Base-by-base conservation (phyloP, 2,113 vertebrate species). In the Eurypyga helias region DNA sequence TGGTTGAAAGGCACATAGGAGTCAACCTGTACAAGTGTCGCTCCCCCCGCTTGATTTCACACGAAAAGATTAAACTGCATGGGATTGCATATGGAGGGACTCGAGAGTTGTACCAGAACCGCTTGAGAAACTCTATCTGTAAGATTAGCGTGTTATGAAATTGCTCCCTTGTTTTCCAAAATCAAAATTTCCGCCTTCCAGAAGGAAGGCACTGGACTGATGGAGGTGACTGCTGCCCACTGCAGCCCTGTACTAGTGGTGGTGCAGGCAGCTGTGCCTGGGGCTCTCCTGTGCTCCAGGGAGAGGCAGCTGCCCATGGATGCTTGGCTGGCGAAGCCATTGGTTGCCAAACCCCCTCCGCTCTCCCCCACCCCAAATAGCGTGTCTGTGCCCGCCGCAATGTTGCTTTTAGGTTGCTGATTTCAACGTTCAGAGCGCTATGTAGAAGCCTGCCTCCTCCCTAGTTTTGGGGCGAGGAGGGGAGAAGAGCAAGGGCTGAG, bases 271-370 rank as follows among this genome's bases (percentile, higher is more conserved):
- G 26, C 25, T 1, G 4, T 18, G 21, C 25, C 20, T 11, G 10
- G 4, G n/a, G 23, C 43, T 34, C 26, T 52, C 43, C 45, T 9
- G 11, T 0, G 1, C 51, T 55, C 28, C 5, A 1, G 2, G 10
- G 36, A 34, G 21, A 48, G 16, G 51, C 49, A 62, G n/a, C 29
- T 54, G n/a, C 65, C 1, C 0, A 4, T 46, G 26, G 33, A 65
- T 0, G 0, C 23, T 36, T 0, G 1, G 28, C 38, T 0, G 1
- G 52, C 3, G 1, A 13, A 54, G 31, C 25, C n/a, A 0, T 23
- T 5, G 3, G 14, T 36, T 48, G 60, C 21, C 5, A 2, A 60
- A 29, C 9, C 55, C 23, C 18, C 17, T 62, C 48, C 1, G 0
- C 12, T 61, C 61, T 58, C 25, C 24, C 13, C 8, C 4, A 9